Evolutionary conservation across 2,888 invertebrate species (phyloP).

Genomic region (Archaeoteleia sp.): DNA sequence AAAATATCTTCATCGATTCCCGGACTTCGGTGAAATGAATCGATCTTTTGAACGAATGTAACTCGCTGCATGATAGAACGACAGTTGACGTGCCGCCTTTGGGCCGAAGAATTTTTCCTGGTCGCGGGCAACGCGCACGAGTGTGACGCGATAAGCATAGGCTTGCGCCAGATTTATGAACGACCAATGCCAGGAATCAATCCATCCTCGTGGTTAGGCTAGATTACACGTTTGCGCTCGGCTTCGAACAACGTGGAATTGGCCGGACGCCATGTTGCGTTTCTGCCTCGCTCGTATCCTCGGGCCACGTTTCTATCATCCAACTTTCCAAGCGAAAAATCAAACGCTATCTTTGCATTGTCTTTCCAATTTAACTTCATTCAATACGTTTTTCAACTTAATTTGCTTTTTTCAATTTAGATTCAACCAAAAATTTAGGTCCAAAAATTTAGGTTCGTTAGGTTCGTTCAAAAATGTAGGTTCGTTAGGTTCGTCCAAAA

Average conservation of each 20-base stretch:
- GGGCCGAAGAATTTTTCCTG: conserved; percentile 28
- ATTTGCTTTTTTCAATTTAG: no score
- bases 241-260: conserved; percentile 46
- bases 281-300: conserved; percentile 55
- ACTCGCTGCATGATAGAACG: conserved; percentile 23
- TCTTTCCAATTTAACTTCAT: no score
- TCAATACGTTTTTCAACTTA: no score
- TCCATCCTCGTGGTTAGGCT: conserved; percentile 64
- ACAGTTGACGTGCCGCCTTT: conserved; percentile 28
- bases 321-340: conserved; percentile 31
- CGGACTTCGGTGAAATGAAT: no score
- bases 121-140: conserved; percentile 8
- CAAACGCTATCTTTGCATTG: no score
- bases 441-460: no score
- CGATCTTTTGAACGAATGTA: conserved; percentile 11
- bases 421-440: no score
- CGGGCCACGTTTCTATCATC: conserved; percentile 60
- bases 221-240: conserved; percentile 66
- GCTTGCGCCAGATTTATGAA: conserved; percentile 63
- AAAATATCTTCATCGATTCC: no score
- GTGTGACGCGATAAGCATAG: conserved; percentile 59
- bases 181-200: conserved; percentile 70
- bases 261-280: conserved; percentile 59
- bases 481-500: no score
- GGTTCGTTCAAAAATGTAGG: no score